Evolutionary conservation across 2,888 invertebrate genomes (phyloP), one percentile per base, ranked within the genome.

Genomic region (Galerucella pusilla): DNA sequence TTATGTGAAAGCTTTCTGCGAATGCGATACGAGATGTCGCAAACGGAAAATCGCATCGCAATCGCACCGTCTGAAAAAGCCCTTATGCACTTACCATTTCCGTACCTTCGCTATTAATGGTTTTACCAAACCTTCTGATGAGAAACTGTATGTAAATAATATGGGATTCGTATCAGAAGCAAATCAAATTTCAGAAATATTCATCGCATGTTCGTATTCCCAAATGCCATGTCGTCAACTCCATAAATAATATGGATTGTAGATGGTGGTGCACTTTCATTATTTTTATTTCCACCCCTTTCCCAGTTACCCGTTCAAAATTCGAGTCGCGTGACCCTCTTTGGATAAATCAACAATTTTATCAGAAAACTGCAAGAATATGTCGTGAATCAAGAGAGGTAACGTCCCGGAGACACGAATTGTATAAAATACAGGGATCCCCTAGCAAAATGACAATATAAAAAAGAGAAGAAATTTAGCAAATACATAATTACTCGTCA

Each of bases 271-370:
- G 35, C 68, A 54, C 57, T 45, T 67, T 67, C 49, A 65, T 66
- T 45, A 57, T 63, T 66, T 69, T 73, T 65, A 6, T 7, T 52
- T 52, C 4, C 65, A 25, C 25, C 28, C 35, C 63, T 63, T 69
- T 73, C 42, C 59, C 16, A 52, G n/a, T 54, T 59, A 46, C 49
- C 68, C 20, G 45, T 70, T 70, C 28, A 25, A 63, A 57, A 64
- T 59, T 25, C 66, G 52, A 42, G 61, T 79, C 73, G 80, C 75
- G 89, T 88, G 45, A 87, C 88, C 74, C 67, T 73, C 77, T 73
- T 77, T 75, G 74, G 76, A 77, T 77, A 81, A 77, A 80, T 77
- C 76, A 78, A 74, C 77, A 73, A 69, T 75, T 76, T 79, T 78
- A 76, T 76, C 74, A 68, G 68, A 68, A 74, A 73, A 77, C 73